Base-by-base conservation (phyloP, 2,888 invertebrate species). In the Drosophila multiciliata region DNA sequence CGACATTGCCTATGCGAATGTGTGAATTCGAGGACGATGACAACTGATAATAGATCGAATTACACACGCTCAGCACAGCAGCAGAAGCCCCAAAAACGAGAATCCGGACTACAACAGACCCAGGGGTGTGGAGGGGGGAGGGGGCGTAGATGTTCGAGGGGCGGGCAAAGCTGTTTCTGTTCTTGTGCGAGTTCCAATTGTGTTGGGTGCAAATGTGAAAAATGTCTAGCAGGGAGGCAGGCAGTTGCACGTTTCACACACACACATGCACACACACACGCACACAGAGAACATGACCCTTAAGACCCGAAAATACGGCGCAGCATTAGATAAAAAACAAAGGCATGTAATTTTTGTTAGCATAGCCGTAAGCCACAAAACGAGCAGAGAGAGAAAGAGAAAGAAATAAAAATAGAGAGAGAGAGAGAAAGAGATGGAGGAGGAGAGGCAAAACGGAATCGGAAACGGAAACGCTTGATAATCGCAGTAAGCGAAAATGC, bases 31-130 rank as follows among this genome's bases (percentile, higher is more conserved):
- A 78, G 79, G 82, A 79, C 90, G 89, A 90, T 88, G 91, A 91
- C 91, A 91, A 91, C 90, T 91, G 89, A 91, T 91, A 91, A 91
- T 87, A 87, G 91, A 91, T 91, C 90, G 90, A 91, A 91, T 91
- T 90, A 90, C 90, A 87, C 73, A 79, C 73, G 80, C 68, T 75
- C 77, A 66, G 63, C 79, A 42, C 35, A 53, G 23, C 1, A 23
- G 53, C 50, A 62, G 52, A 40, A 50, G 55, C 40, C 33, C 66
- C 20, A 54, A 36, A 32, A 40, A 53, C 26, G 29, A 49, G 58
- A 62, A 17, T 35, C 54, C 36, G 36, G 26, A 59, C 68, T 29
- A 55, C 35, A 55, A 17, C 54, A 33, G 17, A 38, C 60, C 32
- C 20, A 57, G 20, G 54, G n/a, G 20, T 23, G 2, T n/a, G 23